Conservation (phyloP, 2,888 invertebrate genomes). For the Cryptophagus acutangulus region DNA sequence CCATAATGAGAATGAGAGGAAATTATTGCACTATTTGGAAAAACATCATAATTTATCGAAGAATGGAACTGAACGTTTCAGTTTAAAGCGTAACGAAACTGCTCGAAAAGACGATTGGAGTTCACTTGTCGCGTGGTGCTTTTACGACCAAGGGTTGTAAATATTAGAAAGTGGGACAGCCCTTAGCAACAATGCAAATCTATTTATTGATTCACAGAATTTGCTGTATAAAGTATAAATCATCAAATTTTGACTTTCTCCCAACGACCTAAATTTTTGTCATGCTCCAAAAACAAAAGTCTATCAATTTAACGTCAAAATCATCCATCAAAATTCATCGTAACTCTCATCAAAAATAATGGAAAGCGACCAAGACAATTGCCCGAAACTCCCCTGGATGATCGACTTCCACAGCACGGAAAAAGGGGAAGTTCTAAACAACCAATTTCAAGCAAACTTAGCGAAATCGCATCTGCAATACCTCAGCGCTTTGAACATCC, state of each 20-base stretch:
- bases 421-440: constrained; percentile 46
- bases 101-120: no score
- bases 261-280: no score
- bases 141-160: no score
- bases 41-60: no score
- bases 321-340: not conserved
- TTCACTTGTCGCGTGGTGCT: not conserved
- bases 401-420: constrained; percentile 42
- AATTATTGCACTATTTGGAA: no score
- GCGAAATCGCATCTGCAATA: constrained; percentile 52
- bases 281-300: not conserved
- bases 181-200: constrained; percentile 15
- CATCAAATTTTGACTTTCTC: no score
- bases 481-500: constrained; percentile 46
- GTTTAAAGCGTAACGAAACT: no score
- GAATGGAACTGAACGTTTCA: no score
- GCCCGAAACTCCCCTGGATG: constrained; percentile 46
- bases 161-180: constrained; percentile 1
- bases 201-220: not conserved
- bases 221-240: not conserved
- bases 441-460: constrained; percentile 50
- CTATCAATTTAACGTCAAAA: no score
- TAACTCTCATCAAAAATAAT: not conserved
- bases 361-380: constrained; percentile 21
- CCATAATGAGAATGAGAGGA: no score